phyloP scores from a whole-genome alignment of 2,888 invertebrate species.

The Acanthosepion esculentum region DNA sequence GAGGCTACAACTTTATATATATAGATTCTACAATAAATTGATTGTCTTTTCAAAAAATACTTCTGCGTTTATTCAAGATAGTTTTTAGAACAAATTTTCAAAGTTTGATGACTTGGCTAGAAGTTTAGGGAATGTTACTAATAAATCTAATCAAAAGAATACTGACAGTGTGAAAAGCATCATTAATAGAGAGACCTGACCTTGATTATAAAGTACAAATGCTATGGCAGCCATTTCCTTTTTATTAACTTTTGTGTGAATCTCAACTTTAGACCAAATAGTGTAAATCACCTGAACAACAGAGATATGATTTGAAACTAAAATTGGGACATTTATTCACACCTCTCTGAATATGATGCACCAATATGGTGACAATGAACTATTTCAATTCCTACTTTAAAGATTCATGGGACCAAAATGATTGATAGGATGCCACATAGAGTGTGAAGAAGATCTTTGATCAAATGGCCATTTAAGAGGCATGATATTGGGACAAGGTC shows the following conservation, averaged over 20 bases:
- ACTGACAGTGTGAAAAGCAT: background rate
- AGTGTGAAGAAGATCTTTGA: background rate
- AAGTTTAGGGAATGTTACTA: background rate
- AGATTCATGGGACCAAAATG: background rate
- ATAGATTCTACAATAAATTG: too few relatives aligned
- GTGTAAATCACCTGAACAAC: background rate
- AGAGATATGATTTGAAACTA: background rate
- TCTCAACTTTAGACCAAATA: background rate
- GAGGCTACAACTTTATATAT: too few relatives aligned
- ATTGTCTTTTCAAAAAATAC: too few relatives aligned
- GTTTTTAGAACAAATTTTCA: background rate
- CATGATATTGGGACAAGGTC: background rate
- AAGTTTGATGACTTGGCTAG: background rate
- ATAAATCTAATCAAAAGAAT: background rate
- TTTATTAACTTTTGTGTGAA: background rate
- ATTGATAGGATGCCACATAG: background rate
- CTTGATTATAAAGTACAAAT: background rate
- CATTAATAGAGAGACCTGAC: background rate
- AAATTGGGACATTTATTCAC: background rate
- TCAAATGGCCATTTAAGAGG: background rate
- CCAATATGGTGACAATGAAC: background rate
- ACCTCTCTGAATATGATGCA: background rate
- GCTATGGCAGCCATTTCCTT: background rate
- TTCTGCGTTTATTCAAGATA: background rate
- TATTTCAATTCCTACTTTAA: background rate